Base-by-base conservation (phyloP, 1,140 invertebrate species). In the Diachasma alloeum region DNA sequence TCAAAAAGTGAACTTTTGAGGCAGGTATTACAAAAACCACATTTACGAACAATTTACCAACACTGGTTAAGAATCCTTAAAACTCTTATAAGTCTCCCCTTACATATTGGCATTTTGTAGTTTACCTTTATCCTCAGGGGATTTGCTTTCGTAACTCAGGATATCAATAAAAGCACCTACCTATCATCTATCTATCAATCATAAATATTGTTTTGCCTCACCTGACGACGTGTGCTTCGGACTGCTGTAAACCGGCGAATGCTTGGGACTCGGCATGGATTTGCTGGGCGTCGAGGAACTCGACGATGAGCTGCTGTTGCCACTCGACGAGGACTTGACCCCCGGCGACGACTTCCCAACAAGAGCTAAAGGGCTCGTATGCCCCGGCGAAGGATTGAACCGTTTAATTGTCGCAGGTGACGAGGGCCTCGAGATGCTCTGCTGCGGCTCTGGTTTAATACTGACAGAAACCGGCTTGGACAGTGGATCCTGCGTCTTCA, bases 201-300 rank as follows among this genome's bases (percentile, higher is more conserved):
- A 42, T 6, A 42, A 42, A 42, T 42, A 42, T 13, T 42, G 3
- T 13, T 1, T 42, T 42, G 39, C 39, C 39, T 42, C 15, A 42
- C 56, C 24, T 39, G 86, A 80, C 0, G 85, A 87, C 75, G 89
- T 89, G 78, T 93, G 93, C 86, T 95, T 95, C 0, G 94, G 94
- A 83, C 94, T 95, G 81, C 92, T 94, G 77, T 94, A 94, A n/a
- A 93, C 93, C 0, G 93, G 93, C 3, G 94, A 94, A 84, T 95
- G 93, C 82, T 94, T 93, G 0, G 94, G 93, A 83, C 93, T 94
- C 78, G 92, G 93, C 72, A 93, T 85, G 0, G 88, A 91, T 77
- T 93, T 92, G 5, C 90, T 92, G 0, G 89, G 89, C 1, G 74
- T 75, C 24, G 79, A 72, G 8, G 73, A 31, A 10, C 72, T 48